phyloP scores from a whole-genome alignment of 2,797 vertebrate genomes.

The Sciurus carolinensis region DNA sequence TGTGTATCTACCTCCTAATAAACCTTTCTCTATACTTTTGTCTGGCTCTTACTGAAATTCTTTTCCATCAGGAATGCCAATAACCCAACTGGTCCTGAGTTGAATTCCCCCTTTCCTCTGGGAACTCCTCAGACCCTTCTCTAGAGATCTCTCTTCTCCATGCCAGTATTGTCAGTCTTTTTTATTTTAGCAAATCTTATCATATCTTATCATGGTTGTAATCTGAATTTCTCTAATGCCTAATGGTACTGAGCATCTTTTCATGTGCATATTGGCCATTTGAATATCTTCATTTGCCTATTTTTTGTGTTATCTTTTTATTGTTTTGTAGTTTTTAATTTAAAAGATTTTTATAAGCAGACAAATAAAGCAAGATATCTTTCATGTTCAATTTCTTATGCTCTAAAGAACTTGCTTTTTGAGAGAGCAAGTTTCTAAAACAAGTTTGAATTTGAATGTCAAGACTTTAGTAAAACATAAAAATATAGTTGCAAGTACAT shows the following conservation, averaged over 20 bases:
- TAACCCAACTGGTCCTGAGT: no score
- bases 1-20: no score
- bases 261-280: background rate
- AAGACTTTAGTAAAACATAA: constrained; percentile 47
- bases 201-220: constrained; percentile 10
- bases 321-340: constrained; percentile 51
- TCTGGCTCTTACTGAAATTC: no score
- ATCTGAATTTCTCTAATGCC: constrained; percentile 37
- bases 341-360: background rate
- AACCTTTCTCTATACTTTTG: no score
- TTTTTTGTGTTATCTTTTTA: constrained; percentile 55
- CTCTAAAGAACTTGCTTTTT: background rate
- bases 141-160: no score
- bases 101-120: no score
- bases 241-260: constrained; percentile 38
- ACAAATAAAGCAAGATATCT: constrained; percentile 31
- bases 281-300: constrained; percentile 42
- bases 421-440: constrained; percentile 45
- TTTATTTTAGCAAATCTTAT: constrained; percentile 61
- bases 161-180: background rate
- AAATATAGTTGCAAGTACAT: background rate
- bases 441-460: constrained; percentile 57
- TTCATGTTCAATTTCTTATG: constrained; percentile 56
- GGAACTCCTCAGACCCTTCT: no score
- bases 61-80: no score